Evolutionary conservation across 2,797 vertebrate genomes (phyloP).

Genomic region (Syncerus caffer): DNA sequence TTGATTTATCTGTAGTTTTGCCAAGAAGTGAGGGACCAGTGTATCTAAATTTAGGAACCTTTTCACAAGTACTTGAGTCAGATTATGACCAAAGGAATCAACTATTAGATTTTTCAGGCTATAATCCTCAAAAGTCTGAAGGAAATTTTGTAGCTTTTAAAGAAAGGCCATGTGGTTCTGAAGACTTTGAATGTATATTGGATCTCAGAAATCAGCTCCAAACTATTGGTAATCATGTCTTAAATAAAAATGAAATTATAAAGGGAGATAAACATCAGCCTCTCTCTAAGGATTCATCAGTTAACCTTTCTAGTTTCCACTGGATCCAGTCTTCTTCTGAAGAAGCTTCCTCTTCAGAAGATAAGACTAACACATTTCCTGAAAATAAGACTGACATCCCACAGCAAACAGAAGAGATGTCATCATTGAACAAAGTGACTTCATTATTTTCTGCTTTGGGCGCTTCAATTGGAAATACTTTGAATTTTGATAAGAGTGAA

Average conservation of each 20-base stretch:
- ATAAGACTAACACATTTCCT: constrained; percentile 58
- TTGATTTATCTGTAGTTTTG: constrained; percentile 93
- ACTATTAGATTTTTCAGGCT: constrained; percentile 89
- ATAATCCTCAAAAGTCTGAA: constrained; percentile 90
- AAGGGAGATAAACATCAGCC: constrained; percentile 38
- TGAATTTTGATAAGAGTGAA: constrained; percentile 81
- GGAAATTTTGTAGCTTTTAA: constrained; percentile 85
- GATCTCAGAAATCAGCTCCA: constrained; percentile 86
- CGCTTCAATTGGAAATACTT: constrained; percentile 84
- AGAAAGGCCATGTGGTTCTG: constrained; percentile 68
- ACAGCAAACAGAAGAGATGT: constrained; percentile 85
- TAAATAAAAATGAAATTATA: constrained; percentile 60
- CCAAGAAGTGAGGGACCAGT: constrained; percentile 91
- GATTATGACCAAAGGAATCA: constrained; percentile 86
- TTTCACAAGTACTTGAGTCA: constrained; percentile 94
- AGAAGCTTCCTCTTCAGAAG: constrained; percentile 78
- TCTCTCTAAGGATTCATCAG: constrained; percentile 75
- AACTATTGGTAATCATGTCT: background rate
- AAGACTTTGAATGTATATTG: constrained; percentile 84
- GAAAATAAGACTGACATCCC: constrained; percentile 85
- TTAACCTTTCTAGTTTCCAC: constrained; percentile 79
- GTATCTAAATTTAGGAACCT: constrained; percentile 92
- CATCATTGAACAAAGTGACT: constrained; percentile 85
- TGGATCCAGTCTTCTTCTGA: constrained; percentile 86
- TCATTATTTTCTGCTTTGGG: constrained; percentile 89